phyloP scores from a whole-genome alignment of 2,797 vertebrate genomes.

The Halcyon badia region DNA sequence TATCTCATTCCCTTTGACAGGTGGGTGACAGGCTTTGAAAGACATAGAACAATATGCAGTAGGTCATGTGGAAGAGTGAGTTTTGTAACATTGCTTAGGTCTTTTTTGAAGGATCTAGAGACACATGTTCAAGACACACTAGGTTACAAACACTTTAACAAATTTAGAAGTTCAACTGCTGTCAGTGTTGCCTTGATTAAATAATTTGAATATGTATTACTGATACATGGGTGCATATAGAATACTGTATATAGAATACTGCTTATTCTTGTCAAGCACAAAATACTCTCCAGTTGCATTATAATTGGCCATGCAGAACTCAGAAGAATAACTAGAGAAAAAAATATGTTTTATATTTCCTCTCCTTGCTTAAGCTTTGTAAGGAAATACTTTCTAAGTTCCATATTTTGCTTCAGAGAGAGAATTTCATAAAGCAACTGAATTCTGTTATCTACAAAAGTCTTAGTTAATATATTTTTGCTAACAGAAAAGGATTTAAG shows the following conservation, averaged over 20 bases:
- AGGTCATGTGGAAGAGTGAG: not conserved
- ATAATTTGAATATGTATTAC: not conserved
- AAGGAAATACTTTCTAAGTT: not conserved
- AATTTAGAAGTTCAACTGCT: not conserved
- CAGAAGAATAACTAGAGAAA: not conserved
- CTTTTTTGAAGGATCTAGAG: not conserved
- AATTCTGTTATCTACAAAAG: not conserved
- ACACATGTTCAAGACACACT: not conserved
- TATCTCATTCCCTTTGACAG: rapidly evolving
- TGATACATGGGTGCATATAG: not conserved
- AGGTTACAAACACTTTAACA: too few relatives aligned
- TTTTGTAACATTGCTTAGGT: not conserved
- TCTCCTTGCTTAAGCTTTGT: not conserved
- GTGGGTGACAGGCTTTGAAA: not conserved
- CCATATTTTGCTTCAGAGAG: not conserved
- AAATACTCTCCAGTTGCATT: not conserved
- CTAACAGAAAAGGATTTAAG: not conserved
- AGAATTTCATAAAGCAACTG: not conserved
- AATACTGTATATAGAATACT: not conserved
- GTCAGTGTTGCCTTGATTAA: not conserved
- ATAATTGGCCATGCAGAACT: not conserved
- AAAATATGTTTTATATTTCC: not conserved
- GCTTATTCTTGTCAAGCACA: not conserved
- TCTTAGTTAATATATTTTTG: not conserved
- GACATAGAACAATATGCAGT: not conserved